phyloP scores from a whole-genome alignment of 2,797 vertebrate species.

The Mergus octosetaceus region DNA sequence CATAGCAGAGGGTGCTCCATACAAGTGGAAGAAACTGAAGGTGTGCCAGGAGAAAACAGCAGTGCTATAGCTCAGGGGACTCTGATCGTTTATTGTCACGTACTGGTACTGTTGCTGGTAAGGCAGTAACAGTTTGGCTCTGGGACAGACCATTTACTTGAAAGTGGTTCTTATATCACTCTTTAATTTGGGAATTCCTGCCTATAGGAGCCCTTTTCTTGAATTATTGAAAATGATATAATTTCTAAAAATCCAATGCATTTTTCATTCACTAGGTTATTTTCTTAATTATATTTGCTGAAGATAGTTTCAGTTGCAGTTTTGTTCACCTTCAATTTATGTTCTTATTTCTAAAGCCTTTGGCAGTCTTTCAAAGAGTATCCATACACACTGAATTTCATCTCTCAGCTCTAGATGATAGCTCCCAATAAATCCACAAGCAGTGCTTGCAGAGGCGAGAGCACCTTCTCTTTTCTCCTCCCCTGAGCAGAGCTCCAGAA shows the following conservation, averaged over 20 bases:
- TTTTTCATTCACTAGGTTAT: slow-evolving; percentile 45
- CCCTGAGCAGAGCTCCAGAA: neutral
- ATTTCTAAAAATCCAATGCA: slow-evolving; percentile 35
- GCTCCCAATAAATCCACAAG: slow-evolving; percentile 14
- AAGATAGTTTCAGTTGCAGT: slow-evolving; percentile 27
- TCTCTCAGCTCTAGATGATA: neutral
- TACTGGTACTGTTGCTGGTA: neutral
- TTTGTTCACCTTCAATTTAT: slow-evolving; percentile 48
- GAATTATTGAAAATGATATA: slow-evolving; percentile 26
- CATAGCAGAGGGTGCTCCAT: neutral
- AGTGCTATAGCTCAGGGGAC: neutral
- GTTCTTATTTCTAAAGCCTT: slow-evolving; percentile 47
- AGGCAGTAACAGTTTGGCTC: slow-evolving; percentile 34
- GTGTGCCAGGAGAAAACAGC: slow-evolving; percentile 11
- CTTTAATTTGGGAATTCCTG: slow-evolving; percentile 37
- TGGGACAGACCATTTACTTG: slow-evolving; percentile 31
- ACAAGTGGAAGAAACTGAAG: neutral
- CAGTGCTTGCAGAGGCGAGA: neutral
- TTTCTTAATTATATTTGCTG: slow-evolving; percentile 63
- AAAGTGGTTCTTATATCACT: slow-evolving; percentile 23
- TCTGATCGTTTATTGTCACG: slow-evolving; percentile 18
- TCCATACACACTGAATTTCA: slow-evolving; percentile 15
- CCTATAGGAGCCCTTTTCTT: slow-evolving; percentile 7
- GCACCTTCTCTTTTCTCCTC: neutral
- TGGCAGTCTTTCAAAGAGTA: slow-evolving; percentile 54